A percentile compares a stretch with the other conserved stretches of the same genome.
Conservation (phyloP, 2,797 vertebrate species). For the Trachops cirrhosus region DNA sequence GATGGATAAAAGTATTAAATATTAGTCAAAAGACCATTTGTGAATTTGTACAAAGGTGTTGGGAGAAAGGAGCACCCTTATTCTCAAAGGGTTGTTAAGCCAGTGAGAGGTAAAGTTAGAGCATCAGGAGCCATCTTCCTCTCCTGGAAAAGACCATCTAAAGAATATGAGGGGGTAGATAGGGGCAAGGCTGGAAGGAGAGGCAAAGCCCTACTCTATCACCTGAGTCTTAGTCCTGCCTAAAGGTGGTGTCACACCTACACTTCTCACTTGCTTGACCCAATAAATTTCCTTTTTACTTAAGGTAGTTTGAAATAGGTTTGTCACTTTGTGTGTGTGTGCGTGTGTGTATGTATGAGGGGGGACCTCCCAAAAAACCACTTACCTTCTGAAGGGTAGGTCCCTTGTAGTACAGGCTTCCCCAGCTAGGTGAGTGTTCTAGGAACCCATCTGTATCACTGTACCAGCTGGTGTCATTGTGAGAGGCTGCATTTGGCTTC, state of each 20-base stretch:
- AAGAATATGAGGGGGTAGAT: not conserved
- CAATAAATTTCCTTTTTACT: not conserved
- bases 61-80: not conserved
- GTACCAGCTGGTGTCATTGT: not conserved
- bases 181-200: not conserved
- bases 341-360: not conserved
- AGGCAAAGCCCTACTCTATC: not conserved
- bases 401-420: not conserved
- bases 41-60: not conserved
- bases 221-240: not conserved
- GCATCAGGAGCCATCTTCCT: fast-evolving
- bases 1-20: not conserved
- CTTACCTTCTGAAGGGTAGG: not conserved
- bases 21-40: not conserved
- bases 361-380: not conserved
- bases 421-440: not conserved
- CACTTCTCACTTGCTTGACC: not conserved
- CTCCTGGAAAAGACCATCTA: not conserved
- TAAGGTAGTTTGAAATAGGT: not conserved
- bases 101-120: not conserved
- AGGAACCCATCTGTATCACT: not conserved
- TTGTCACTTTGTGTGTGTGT: not conserved
- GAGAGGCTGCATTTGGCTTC: not conserved
- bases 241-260: not conserved
- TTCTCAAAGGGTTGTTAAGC: not conserved